Percentiles rank a stretch among this genome's conserved stretches.
Conservation (phyloP, 2,113 vertebrate genomes). For the Micronisus gabar region DNA sequence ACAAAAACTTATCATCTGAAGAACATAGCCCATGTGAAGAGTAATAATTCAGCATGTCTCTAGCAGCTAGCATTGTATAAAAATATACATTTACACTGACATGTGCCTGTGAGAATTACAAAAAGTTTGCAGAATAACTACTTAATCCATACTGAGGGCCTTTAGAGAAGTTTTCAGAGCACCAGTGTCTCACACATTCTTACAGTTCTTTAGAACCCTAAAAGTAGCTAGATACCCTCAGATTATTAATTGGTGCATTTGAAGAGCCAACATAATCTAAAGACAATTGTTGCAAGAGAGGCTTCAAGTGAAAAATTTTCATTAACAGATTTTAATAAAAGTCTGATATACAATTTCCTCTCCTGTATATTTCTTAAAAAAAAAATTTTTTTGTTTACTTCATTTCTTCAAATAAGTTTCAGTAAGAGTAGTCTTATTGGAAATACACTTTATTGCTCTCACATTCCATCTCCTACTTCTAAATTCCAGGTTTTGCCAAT, state of each 20-base stretch:
- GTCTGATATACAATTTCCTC: background rate
- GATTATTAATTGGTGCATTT: background rate
- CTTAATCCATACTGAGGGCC: background rate
- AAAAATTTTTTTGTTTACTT: background rate
- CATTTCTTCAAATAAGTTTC: background rate
- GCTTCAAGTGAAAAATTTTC: background rate
- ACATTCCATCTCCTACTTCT: background rate
- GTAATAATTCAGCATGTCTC: background rate
- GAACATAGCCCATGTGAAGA: background rate
- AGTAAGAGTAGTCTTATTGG: background rate
- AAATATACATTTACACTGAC: background rate
- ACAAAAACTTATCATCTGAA: background rate
- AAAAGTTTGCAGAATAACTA: background rate
- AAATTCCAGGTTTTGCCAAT: background rate
- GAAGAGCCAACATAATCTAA: background rate
- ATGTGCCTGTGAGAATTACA: background rate
- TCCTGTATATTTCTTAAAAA: background rate
- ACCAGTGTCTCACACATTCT: background rate
- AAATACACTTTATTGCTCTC: background rate
- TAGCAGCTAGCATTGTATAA: background rate
- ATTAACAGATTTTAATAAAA: background rate
- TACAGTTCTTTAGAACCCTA: background rate
- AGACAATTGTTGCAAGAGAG: background rate
- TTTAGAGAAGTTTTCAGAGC: background rate
- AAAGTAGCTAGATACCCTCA: background rate